Base-by-base conservation (phyloP, 2,797 vertebrate species). In the Hippocampus kuda region DNA sequence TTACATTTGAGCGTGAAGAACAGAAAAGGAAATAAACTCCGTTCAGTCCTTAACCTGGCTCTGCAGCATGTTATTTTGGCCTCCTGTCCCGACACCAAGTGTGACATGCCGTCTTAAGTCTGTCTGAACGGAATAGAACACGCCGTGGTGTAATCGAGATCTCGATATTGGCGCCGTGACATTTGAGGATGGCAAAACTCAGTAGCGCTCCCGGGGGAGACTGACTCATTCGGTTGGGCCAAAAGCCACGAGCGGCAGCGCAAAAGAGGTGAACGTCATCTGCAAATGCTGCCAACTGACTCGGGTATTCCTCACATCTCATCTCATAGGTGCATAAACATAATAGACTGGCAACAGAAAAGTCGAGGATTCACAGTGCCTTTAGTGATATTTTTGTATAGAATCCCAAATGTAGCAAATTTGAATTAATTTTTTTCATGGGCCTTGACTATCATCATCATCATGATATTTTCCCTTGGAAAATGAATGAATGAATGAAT, bases 1-100 rank as follows among this genome's bases (percentile, higher is more conserved):
- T 74, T 89, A 83, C 59, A 71, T 92, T 44, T 92, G 85, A 90
- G 18, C 15, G 22, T 42, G 30, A 22, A 24, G 44, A 46, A 46
- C 7, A 38, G 18, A 67, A 13, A 41, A 41, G 22, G 12, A 67
- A 66, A 51, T 67, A 51, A 66, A 63, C 1, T 59, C 5, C 12
- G 26, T 34, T 42, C 12, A 18, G 63, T 65, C 44, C 7, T 48
- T 34, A 18, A 60, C 20, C 15, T 34, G 16, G 12, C 8, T 48
- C 15, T 5, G 5, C n/a, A 9, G 15, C 2, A 27, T 48, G 2
- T 46, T 65, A 10, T 46, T 46, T 16, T 65, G 62, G 62, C 22
- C 15, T 65, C 30, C n/a, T 15, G 42, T 63, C 10, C 22, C 13
- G 22, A 42, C 38, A 44, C 22, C 38, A 7, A 44, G 22, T 63